A percentile compares a stretch with the other conserved stretches of the same genome.
Evolutionary conservation across 2,888 invertebrate genomes (phyloP).

Genomic region (Watsonalla cultraria): DNA sequence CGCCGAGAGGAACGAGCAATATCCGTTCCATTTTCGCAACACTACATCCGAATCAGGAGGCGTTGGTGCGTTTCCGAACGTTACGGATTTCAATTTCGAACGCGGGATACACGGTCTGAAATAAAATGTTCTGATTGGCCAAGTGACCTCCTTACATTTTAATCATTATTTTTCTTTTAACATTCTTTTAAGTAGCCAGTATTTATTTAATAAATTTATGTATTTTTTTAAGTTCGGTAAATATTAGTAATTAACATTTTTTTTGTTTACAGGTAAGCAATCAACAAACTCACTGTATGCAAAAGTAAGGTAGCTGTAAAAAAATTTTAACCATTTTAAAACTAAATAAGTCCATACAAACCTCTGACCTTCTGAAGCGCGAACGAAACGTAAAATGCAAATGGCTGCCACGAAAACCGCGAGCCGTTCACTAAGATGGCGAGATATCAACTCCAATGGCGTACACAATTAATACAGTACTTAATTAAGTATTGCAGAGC

Average conservation of each 20-base stretch:
- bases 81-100: constrained; percentile 45
- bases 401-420: constrained; percentile 2
- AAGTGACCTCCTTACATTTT: not conserved
- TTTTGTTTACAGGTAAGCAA: constrained; percentile 22
- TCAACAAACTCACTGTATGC: not conserved
- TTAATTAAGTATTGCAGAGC: constrained; percentile 74
- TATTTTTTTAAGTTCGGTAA: too few species aligned
- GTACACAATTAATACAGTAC: constrained; percentile 74
- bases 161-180: constrained; percentile 7
- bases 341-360: not conserved
- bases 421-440: constrained; percentile 39
- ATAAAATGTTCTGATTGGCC: constrained; percentile 21
- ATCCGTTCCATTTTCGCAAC: constrained; percentile 78
- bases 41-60: constrained; percentile 50
- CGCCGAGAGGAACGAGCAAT: constrained; percentile 70
- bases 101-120: constrained; percentile 35
- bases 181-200: not conserved
- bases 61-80: constrained; percentile 64
- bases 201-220: not conserved
- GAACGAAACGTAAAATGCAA: constrained; percentile 1
- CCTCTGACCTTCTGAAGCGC: not conserved
- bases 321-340: not conserved
- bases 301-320: too few species aligned
- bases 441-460: constrained; percentile 66
- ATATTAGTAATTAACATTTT: not conserved